Conservation (phyloP, 2,113 vertebrate genomes). For the Orientallactaga bullata region DNA sequence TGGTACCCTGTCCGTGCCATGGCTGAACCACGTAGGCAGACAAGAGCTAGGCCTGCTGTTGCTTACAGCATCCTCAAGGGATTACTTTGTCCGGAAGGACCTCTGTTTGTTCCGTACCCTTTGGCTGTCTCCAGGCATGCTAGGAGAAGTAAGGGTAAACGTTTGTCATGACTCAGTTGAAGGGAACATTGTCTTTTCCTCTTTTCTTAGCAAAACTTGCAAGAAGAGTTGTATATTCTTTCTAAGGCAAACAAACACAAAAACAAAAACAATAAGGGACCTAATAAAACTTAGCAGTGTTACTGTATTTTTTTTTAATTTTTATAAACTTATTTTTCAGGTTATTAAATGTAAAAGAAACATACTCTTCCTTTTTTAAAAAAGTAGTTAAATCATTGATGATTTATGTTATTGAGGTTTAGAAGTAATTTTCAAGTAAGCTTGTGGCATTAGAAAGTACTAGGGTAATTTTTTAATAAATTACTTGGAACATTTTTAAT, state of each 20-base stretch:
- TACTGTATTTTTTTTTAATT: conserved; percentile 82
- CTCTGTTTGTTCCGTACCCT: no score
- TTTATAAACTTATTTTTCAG: conserved; percentile 81
- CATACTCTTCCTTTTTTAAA: conserved; percentile 69
- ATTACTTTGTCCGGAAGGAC: conserved; percentile 50
- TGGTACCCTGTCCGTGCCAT: background rate
- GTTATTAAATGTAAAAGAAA: conserved; percentile 75
- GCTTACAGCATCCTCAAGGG: conserved; percentile 31
- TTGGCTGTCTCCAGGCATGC: no score
- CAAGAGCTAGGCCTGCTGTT: conserved; percentile 3
- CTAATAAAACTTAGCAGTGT: conserved; percentile 75
- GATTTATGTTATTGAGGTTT: conserved; percentile 59
- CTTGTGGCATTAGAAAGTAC: background rate
- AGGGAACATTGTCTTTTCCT: conserved; percentile 83
- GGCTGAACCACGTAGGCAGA: background rate
- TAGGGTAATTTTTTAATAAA: conserved; percentile 37
- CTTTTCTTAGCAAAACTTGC: conserved; percentile 73
- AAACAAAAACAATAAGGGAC: conserved; percentile 73
- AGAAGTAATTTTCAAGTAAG: conserved; percentile 56
- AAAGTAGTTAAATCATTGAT: conserved; percentile 57
- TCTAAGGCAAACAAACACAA: conserved; percentile 65
- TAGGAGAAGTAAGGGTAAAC: background rate
- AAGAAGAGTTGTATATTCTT: conserved; percentile 76
- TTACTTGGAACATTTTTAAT: conserved; percentile 67
- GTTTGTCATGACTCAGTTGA: conserved; percentile 75